Conservation (phyloP, 2,113 vertebrate genomes). For the Phalacrocorax brasilianus region DNA sequence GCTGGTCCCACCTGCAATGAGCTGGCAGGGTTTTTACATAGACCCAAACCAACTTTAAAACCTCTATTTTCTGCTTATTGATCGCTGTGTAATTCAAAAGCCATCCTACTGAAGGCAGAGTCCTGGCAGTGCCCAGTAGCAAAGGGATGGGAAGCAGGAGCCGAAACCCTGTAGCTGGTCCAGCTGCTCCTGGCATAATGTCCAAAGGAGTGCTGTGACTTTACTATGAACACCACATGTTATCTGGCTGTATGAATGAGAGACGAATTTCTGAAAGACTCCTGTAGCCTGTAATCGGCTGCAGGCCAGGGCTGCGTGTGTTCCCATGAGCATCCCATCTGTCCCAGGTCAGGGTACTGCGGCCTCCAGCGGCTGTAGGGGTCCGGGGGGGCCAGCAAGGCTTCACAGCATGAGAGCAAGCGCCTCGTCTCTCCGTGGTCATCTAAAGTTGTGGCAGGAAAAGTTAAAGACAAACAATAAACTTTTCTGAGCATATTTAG, state of each 20-base stretch:
- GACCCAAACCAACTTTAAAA: background rate
- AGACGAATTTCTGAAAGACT: background rate
- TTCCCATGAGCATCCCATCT: background rate
- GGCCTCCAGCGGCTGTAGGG: background rate
- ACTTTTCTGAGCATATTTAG: background rate
- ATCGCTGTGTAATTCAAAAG: background rate
- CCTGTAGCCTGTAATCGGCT: background rate
- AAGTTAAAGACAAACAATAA: background rate
- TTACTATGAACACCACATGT: rapidly evolving
- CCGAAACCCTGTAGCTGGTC: background rate
- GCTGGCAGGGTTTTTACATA: background rate
- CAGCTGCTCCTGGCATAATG: background rate
- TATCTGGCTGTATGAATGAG: rapidly evolving
- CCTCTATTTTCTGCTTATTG: background rate
- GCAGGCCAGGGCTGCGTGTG: background rate
- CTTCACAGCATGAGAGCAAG: background rate
- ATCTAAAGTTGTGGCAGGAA: background rate
- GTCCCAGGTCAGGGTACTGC: background rate
- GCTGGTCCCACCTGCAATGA: background rate
- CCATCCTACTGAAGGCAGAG: background rate
- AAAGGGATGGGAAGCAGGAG: background rate
- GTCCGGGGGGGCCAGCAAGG: background rate
- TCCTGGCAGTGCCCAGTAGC: background rate
- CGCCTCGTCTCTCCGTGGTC: background rate
- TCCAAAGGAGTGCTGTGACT: background rate